Base-by-base conservation (phyloP, 1,140 invertebrate genomes). In the Cotesia glomerata region DNA sequence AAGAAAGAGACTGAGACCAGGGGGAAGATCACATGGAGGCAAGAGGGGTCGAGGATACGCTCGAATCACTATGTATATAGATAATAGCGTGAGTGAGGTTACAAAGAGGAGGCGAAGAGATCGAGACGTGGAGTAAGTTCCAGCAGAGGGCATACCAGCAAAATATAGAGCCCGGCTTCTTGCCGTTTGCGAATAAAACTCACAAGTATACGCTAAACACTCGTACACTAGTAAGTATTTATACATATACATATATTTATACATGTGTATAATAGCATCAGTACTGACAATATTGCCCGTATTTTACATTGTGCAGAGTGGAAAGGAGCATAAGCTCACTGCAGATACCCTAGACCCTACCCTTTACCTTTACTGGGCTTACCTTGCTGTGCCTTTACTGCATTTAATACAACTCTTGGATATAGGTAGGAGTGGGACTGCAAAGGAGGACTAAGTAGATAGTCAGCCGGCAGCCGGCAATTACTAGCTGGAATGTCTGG, bases 401-500 rank as follows among this genome's bases (percentile, higher is more conserved):
- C 39, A 45, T 45, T 7, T 11, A 45, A 45, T 11, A 45, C 39
- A 45, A 45, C 39, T 45, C 39, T 8, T 45, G 39, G 39, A 5
- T 45, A 45, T 45, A 45, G 39, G 39, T 45, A 45, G 39, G 39
- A 45, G 5, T 45, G 56, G 78, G 78, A 78, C 76, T 74, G 77
- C 75, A 72, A 76, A 73, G 76, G 76, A 74, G 80, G 77, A 74
- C 77, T 81, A 77, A 79, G 79, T 78, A 77, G 80, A 81, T 82
- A 82, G 81, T 45, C 74, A 80, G 81, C 76, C 82, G 80, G 82
- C 82, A 83, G 80, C 78, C 81, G 80, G 82, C 84, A 85, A 85
- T 85, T 84, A 85, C 80, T 80, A 81, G 79, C 79, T 80, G 80
- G 82, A 84, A 84, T 84, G 84, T 84, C 82, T 84, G 82, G 77